These are phyloP conservation scores for Strix occidentalis DNA, from an alignment of 2,797 vertebrate genomes.

Conservation along the genomic window DNA sequence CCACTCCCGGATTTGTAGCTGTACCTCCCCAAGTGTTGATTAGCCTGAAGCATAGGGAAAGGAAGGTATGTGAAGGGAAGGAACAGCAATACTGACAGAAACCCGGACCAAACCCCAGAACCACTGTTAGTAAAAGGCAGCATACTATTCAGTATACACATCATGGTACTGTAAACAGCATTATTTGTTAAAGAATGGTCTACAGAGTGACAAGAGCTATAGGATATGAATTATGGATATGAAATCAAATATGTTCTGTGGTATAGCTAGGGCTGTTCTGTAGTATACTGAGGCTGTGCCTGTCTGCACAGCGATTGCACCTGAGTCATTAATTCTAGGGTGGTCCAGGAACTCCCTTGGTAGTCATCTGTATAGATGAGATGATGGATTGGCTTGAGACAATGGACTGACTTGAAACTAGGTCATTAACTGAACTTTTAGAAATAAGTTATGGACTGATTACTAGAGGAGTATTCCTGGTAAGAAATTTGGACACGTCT, in stretches of 20 bases:
- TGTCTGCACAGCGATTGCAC: rapidly evolving
- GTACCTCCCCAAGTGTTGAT: not conserved
- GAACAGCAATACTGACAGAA: not conserved
- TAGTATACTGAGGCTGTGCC: not conserved
- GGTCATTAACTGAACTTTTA: not conserved
- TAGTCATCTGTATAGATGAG: not conserved
- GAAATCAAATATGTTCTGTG: not conserved
- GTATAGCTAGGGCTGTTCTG: not conserved
- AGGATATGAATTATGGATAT: not conserved
- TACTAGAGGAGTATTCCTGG: not conserved
- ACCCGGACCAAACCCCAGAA: not conserved
- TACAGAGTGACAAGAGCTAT: rapidly evolving
- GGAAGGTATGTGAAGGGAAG: not conserved
- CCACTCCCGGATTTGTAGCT: not conserved
- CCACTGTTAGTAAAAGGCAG: not conserved
- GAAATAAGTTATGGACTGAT: not conserved
- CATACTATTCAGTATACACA: not conserved
- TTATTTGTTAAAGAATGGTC: not conserved
- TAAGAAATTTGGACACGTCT: not conserved
- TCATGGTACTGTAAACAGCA: not conserved
- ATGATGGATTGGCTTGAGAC: not conserved
- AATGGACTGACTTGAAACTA: not conserved
- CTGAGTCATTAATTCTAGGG: rapidly evolving
- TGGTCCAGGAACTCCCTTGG: not conserved
- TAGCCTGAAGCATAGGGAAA: not conserved